Evolutionary conservation across 2,888 invertebrate species (phyloP).

Genomic region (Archips crataeganus): DNA sequence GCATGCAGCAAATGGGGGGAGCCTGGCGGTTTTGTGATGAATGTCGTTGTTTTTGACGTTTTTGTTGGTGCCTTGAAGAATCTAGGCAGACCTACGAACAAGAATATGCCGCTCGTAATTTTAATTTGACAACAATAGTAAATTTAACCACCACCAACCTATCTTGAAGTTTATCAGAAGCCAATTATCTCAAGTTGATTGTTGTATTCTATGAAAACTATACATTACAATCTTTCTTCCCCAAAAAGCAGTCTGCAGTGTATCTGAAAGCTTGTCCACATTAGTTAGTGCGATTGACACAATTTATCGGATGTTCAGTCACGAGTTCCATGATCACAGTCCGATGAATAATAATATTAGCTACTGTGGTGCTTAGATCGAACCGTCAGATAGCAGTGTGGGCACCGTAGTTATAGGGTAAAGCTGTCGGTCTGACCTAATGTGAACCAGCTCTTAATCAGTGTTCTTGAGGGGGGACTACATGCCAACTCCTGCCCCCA

Average conservation of each 20-base stretch:
- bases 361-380: no score
- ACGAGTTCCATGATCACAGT: no score
- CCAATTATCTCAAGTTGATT: not conserved
- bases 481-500: not conserved
- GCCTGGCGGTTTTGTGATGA: conserved; percentile 78
- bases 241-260: no score
- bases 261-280: no score
- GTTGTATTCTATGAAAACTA: not conserved
- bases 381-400: no score
- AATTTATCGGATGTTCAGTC: no score
- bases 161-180: not conserved
- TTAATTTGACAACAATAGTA: not conserved
- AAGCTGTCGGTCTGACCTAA: no score
- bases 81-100: conserved; percentile 71
- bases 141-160: not conserved
- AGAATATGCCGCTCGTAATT: conserved; percentile 60
- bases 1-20: conserved; percentile 82
- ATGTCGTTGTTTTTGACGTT: conserved; percentile 72
- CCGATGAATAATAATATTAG: no score
- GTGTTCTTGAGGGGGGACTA: not conserved
- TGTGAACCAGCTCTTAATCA: not conserved
- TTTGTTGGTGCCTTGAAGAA: conserved; percentile 69
- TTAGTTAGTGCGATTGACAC: no score
- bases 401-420: no score
- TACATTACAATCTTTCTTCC: not conserved